These are phyloP conservation scores for Rhinolophus ferrumequinum DNA, from an alignment of 2,113 vertebrate genomes.

Conservation along the genomic window DNA sequence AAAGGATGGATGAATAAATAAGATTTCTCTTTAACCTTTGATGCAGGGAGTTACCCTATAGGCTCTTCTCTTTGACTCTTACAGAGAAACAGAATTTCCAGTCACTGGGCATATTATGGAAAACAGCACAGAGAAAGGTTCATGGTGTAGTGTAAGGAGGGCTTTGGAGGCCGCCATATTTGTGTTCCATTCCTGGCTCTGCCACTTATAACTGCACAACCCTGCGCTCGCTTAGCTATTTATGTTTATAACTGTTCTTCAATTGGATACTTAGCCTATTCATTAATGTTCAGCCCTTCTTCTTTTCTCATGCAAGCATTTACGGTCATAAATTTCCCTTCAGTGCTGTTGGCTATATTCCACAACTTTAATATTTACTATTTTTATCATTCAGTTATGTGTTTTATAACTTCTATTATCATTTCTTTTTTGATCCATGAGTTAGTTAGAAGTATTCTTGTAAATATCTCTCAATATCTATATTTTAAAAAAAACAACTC, in stretches of 20 bases:
- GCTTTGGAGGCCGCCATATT: background rate
- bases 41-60: background rate
- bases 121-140: background rate
- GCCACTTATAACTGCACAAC: no score
- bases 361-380: slow-evolving; percentile 49
- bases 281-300: slow-evolving; percentile 19
- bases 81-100: background rate
- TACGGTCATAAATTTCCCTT: slow-evolving; percentile 34
- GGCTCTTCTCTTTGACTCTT: background rate
- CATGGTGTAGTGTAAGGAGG: fast-evolving
- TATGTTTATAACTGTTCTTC: background rate
- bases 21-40: background rate
- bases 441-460: slow-evolving; percentile 20
- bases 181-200: background rate
- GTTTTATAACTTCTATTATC: slow-evolving; percentile 59
- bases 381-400: slow-evolving; percentile 44
- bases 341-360: slow-evolving; percentile 52
- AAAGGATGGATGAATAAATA: background rate
- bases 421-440: slow-evolving; percentile 42
- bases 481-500: background rate
- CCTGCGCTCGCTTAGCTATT: background rate
- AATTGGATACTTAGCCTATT: background rate
- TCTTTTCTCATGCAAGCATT: slow-evolving; percentile 18
- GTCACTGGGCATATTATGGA: background rate
- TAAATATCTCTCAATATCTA: background rate